Evolutionary conservation across 2,888 invertebrate species (phyloP).

Genomic region (Rhagophthalmus giganteus): DNA sequence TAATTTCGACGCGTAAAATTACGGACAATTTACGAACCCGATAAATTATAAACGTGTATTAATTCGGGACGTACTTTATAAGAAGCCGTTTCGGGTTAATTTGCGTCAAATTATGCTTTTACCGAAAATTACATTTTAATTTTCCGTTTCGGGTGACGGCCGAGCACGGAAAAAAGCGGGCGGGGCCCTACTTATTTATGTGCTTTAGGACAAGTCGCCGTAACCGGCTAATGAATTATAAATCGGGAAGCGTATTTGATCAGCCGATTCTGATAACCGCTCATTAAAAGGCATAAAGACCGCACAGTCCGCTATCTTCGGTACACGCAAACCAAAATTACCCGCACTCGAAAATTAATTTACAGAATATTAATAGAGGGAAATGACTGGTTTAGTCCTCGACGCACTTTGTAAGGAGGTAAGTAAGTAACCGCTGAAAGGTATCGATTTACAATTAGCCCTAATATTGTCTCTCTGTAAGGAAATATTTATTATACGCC

Average conservation of each 20-base stretch:
- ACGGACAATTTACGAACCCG: not conserved
- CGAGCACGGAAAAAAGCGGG: slow-evolving; percentile 4
- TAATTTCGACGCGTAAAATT: not conserved
- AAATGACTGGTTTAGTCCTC: slow-evolving; percentile 53
- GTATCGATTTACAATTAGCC: slow-evolving; percentile 54
- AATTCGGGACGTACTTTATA: slow-evolving; percentile 4
- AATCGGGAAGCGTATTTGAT: slow-evolving; percentile 51
- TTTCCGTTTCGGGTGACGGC: slow-evolving; percentile 7
- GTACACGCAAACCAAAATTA: slow-evolving; percentile 52
- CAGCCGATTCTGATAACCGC: slow-evolving; percentile 51
- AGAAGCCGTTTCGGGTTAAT: slow-evolving; percentile 8
- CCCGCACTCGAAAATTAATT: slow-evolving; percentile 53
- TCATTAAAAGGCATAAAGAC: slow-evolving; percentile 54
- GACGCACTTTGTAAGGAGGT: slow-evolving; percentile 49
- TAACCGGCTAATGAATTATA: slow-evolving; percentile 41
- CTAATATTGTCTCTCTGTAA: slow-evolving; percentile 38
- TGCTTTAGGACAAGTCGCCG: slow-evolving; percentile 21
- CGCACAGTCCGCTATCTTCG: slow-evolving; percentile 45
- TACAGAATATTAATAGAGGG: slow-evolving; percentile 55
- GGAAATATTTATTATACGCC: slow-evolving; percentile 14
- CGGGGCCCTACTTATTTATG: slow-evolving; percentile 25
- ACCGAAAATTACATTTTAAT: slow-evolving; percentile 14
- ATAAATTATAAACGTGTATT: not conserved
- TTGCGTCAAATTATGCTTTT: not conserved
- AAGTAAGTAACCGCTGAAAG: slow-evolving; percentile 53